phyloP scores from a whole-genome alignment of 2,888 invertebrate genomes.

The Clistopyga incitator region DNA sequence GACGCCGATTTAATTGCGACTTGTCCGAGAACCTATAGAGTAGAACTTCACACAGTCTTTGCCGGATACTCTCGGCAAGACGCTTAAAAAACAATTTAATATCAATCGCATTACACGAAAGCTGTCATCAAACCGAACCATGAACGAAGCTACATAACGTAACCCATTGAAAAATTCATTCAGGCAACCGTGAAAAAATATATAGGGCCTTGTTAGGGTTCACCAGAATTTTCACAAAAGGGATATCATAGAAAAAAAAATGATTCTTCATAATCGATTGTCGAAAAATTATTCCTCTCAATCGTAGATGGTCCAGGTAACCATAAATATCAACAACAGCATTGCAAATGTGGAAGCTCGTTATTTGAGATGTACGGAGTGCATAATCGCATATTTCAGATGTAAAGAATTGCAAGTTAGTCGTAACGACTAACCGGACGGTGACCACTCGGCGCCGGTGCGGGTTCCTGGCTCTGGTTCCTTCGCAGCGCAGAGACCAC shows the following conservation, averaged over 20 bases:
- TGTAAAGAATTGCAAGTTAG: conserved; percentile 43
- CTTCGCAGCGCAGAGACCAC: neutral
- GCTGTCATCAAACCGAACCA: neutral
- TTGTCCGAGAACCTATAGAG: conserved; percentile 71
- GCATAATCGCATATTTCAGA: conserved; percentile 17
- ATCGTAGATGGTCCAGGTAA: neutral
- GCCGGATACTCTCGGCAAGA: neutral
- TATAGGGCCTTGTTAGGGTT: no score
- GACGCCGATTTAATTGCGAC: conserved; percentile 77
- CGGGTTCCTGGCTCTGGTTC: conserved; percentile 36
- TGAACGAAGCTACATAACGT: neutral
- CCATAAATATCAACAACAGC: neutral
- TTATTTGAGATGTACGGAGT: neutral
- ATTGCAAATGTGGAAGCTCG: no score
- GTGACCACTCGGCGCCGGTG: conserved; percentile 57
- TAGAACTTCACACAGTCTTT: neutral
- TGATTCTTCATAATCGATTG: no score
- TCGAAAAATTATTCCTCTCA: neutral
- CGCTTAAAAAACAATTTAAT: neutral
- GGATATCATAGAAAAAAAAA: no score
- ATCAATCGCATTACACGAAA: neutral
- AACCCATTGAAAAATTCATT: neutral
- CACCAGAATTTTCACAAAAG: no score
- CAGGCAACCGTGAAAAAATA: no score
- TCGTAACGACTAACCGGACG: conserved; percentile 42